Evolutionary conservation across 2,888 invertebrate species (phyloP).

Genomic region (Stenichneumon culpator): DNA sequence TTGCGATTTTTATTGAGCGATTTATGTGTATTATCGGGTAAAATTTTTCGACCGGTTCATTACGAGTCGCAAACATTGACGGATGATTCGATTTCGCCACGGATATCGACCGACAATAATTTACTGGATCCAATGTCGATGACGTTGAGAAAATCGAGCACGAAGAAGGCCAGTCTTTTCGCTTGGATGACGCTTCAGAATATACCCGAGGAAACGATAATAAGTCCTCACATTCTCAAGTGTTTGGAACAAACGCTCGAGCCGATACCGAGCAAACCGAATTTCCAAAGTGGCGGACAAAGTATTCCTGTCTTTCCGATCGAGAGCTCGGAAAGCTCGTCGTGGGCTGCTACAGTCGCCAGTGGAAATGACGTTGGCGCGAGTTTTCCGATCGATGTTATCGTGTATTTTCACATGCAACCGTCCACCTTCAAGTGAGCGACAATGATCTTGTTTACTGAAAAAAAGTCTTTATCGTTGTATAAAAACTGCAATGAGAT

Average conservation of each 20-base stretch:
- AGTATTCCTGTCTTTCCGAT: conserved; percentile 78
- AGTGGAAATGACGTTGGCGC: conserved; percentile 91
- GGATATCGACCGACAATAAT: conserved; percentile 82
- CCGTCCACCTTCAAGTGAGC: conserved; percentile 93
- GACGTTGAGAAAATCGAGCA: conserved; percentile 87
- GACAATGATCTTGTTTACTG: neutral
- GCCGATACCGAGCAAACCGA: conserved; percentile 93
- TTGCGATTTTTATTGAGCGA: neutral
- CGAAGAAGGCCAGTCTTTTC: conserved; percentile 95
- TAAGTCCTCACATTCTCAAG: conserved; percentile 98
- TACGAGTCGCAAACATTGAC: conserved; percentile 92
- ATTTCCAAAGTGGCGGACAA: conserved; percentile 80
- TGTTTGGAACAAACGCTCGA: conserved; percentile 99
- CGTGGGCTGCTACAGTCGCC: conserved; percentile 83
- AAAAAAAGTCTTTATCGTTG: neutral
- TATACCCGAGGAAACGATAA: conserved; percentile 98
- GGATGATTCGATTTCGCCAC: conserved; percentile 87
- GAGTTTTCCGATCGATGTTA: conserved; percentile 99
- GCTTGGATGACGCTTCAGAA: conserved; percentile 98
- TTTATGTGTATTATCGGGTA: conserved; percentile 1
- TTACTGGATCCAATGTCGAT: conserved; percentile 78
- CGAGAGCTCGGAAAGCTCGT: conserved; percentile 82
- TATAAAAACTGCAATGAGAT: neutral
- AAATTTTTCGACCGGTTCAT: conserved; percentile 87
- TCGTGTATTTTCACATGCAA: conserved; percentile 99